Evolutionary conservation across 2,888 invertebrate genomes (phyloP).

Genomic region (Lagria hirta): DNA sequence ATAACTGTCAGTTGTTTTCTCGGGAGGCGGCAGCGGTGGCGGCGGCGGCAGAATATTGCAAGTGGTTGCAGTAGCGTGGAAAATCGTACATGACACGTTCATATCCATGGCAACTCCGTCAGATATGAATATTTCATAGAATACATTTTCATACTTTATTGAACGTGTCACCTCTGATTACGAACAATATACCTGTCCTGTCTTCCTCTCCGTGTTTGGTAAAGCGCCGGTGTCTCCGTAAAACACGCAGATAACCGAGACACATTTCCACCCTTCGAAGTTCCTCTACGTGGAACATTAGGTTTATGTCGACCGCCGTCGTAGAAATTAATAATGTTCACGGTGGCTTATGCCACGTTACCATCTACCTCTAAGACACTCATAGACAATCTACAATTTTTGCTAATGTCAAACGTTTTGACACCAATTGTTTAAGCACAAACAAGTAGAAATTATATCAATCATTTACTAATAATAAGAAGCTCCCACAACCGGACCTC

Average conservation of each 20-base stretch:
- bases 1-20: constrained; percentile 53
- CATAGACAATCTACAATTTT: too few species aligned
- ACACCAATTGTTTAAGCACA: too few species aligned
- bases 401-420: too few species aligned
- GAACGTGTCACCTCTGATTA: constrained; percentile 57
- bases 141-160: constrained; percentile 58
- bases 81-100: constrained; percentile 54
- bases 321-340: constrained; percentile 38
- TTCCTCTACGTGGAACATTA: too few species aligned
- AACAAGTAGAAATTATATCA: too few species aligned
- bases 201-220: constrained; percentile 31
- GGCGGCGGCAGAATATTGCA: constrained; percentile 40
- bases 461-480: too few species aligned
- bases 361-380: too few species aligned
- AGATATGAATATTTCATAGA: constrained; percentile 58
- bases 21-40: constrained; percentile 30
- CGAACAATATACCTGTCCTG: constrained; percentile 54
- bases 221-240: constrained; percentile 32
- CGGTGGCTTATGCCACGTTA: constrained; percentile 24
- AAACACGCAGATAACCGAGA: constrained; percentile 40
- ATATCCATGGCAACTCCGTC: constrained; percentile 54
- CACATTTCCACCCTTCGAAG: constrained; percentile 30
- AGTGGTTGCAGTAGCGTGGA: constrained; percentile 50
- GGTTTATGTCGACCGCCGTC: constrained; percentile 18
- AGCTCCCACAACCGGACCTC: too few species aligned